Base-by-base conservation (phyloP, 2,888 invertebrate genomes). In the Eristalinus aeneus region DNA sequence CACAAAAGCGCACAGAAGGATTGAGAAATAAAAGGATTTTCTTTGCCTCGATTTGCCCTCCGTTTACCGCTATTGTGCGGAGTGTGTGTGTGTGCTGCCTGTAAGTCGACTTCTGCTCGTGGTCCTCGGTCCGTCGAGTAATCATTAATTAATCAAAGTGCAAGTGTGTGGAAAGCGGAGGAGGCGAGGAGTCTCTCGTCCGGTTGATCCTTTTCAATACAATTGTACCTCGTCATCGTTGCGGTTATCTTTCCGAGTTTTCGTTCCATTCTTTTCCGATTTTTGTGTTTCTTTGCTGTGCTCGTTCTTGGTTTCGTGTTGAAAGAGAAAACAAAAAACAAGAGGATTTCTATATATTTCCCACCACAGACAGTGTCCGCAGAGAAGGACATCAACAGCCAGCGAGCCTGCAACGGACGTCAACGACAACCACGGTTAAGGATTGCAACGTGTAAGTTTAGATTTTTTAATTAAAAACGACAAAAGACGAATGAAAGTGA, bases 81-180 rank as follows among this genome's bases (percentile, higher is more conserved):
- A 12, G 73, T 78, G 78, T 64, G 75, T 65, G 60, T 60, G 27
- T 8, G 46, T 16, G 16, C n/a, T 16, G n/a, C 16, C n/a, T 46
- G 46, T 46, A 16, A 39, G 4, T 39, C 16, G 39, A 46, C 46
- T 46, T 46, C 16, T 46, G 16, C 16, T 16, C 46, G 61, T 63
- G 34, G 16, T 32, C 34, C 20, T 32, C 6, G 20, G 31, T 20
- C 32, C 34, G 61, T 63, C 23, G 63, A 61, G 63, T 63, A 73
- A 76, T 85, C 81, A 85, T 81, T 85, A 85, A 85, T 85, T 85
- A 85, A 85, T 85, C 85, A 81, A 54, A 85, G 85, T 85, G 85
- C 85, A 76, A 85, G 81, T 73, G 84, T 78, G 72, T 64, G 31
- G 11, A 32, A 16, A 4, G 61, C 9, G 63, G 68, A 65, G 32